Evolutionary conservation across 2,888 invertebrate genomes (phyloP), one percentile per base, ranked within the genome.

Genomic region (Ditula angustiorana): DNA sequence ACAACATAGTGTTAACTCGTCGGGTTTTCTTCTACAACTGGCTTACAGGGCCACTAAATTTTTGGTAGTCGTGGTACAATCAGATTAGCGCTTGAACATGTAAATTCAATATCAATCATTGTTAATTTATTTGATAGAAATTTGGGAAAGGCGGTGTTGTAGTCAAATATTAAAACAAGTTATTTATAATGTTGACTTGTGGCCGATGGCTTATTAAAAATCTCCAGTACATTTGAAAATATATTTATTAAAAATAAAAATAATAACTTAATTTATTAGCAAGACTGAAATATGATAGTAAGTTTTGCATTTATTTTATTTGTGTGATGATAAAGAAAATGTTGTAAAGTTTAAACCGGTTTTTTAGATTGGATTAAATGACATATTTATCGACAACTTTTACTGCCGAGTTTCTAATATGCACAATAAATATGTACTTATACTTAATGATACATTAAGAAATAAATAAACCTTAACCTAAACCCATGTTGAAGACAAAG

Each of bases 91-190:
- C 21, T 7, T 10, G 35, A 49, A 56, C 62, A 62, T 62, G 56
- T 30, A 41, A 50, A 57, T 41, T 49, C 62, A 50, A 56, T 57
- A 62, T 62, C 62, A 62, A 62, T 62, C 56, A 62, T 23, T 49
- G 56, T 62, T 49, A n/a, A 56, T 57, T 56, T 41, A 56, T 19
- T 30, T 37, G 2, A 57, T 37, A 41, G 23, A 37, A 7, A 28
- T 19, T 24, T 23, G 7, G n/a, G 37, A 19, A 61, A 16, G 16
- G 44, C 23, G 30, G 30, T 61, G 2, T 33, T 33, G 11, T n/a
- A 33, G 33, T n/a, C 13, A 4, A n/a, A 4, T 4, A 10, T 33
- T 33, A 33, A n/a, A 5, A 11, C n/a, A n/a, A n/a, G n/a, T n/a
- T n/a, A n/a, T n/a, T 33, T 33, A 11, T 33, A 33, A 33, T 33